phyloP scores from a whole-genome alignment of 2,113 vertebrate genomes.

The Caloenas nicobarica region DNA sequence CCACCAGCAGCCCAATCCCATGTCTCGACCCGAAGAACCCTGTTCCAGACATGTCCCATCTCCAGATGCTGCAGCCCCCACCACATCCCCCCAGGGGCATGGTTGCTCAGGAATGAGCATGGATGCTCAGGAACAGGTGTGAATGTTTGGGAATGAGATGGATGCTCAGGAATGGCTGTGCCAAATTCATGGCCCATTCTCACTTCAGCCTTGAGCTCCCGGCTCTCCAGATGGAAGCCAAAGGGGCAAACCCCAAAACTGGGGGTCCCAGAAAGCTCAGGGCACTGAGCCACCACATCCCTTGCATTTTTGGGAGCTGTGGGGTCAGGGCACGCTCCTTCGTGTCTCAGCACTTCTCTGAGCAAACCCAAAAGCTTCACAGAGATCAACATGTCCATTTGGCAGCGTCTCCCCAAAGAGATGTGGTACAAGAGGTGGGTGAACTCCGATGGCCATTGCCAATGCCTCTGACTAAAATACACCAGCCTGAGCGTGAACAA shows the following conservation, averaged over 20 bases:
- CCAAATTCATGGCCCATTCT: neutral
- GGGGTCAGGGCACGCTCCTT: accelerated
- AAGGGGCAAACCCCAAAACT: neutral
- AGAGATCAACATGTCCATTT: accelerated
- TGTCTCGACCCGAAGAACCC: neutral
- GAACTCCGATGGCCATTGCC: accelerated
- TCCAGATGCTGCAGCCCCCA: neutral
- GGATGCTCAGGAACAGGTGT: neutral
- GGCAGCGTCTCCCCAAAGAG: neutral
- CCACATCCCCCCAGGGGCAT: neutral
- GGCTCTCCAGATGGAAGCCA: accelerated
- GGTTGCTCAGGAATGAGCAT: neutral
- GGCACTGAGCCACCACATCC: neutral
- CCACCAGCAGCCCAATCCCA: neutral
- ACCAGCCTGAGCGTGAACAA: neutral
- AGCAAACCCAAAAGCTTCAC: neutral
- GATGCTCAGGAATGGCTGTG: neutral
- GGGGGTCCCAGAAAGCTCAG: accelerated
- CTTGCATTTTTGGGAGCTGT: neutral
- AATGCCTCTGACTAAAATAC: neutral
- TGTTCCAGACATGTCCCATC: neutral
- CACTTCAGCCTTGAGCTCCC: neutral
- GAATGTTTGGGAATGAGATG: neutral
- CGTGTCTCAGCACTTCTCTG: neutral
- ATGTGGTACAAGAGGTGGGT: neutral